Evolutionary conservation across 2,888 invertebrate species (phyloP).

Genomic region (Drosophila setosimentum): DNA sequence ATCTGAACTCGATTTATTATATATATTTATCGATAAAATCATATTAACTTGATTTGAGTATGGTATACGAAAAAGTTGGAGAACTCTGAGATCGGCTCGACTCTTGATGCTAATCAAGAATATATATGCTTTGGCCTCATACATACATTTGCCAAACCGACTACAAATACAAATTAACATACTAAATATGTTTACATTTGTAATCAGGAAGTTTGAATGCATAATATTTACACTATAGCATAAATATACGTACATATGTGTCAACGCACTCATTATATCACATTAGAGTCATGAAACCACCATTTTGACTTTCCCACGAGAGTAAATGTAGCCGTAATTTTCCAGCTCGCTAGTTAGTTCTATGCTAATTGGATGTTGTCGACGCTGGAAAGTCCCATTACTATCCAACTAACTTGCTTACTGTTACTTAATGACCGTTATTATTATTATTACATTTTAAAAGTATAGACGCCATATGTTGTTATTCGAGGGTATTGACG

Average conservation of each 20-base stretch:
- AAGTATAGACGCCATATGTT: not conserved
- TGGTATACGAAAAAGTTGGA: no score
- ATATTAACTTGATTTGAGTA: no score
- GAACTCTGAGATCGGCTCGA: not conserved
- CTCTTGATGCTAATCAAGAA: not conserved
- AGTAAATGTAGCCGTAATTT: conserved; percentile 48
- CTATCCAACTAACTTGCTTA: conserved; percentile 2
- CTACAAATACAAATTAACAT: not conserved
- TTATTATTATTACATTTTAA: not conserved
- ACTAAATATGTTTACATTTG: not conserved
- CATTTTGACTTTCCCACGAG: conserved; percentile 62
- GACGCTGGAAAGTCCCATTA: conserved; percentile 26
- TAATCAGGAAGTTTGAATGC: not conserved
- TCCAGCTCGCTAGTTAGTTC: conserved; percentile 45
- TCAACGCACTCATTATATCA: conserved; percentile 8
- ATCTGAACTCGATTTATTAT: not conserved
- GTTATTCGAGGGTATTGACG: not conserved
- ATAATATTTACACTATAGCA: not conserved
- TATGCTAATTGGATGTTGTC: conserved; percentile 16
- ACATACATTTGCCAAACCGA: no score
- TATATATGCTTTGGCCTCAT: no score
- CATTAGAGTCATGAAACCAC: conserved; percentile 25
- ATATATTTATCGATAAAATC: no score
- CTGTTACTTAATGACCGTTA: not conserved
- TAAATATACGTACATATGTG: not conserved